Conservation (phyloP, 1,140 invertebrate genomes). For the Tenebrio molitor region DNA sequence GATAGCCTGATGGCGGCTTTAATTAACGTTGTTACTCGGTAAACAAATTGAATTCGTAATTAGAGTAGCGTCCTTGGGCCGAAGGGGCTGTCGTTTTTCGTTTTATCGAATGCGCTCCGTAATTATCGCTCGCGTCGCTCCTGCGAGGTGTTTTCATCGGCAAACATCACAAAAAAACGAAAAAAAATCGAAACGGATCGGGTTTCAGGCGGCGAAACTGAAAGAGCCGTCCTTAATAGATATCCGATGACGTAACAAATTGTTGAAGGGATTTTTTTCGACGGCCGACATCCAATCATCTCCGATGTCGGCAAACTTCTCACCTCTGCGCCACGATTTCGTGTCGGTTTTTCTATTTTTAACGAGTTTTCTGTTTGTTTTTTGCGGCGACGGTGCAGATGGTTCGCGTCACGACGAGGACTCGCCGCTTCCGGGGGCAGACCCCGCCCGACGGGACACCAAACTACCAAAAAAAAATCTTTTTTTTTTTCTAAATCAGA, state of each 20-base stretch:
- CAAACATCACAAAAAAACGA: slow-evolving; percentile 43
- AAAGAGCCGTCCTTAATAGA: slow-evolving; percentile 50
- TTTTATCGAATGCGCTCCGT: slow-evolving; percentile 45
- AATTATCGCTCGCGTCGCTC: slow-evolving; percentile 41
- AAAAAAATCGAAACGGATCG: too few relatives aligned
- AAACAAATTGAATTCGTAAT: slow-evolving; percentile 38
- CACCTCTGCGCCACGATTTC: slow-evolving; percentile 10
- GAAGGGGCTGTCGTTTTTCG: slow-evolving; percentile 47
- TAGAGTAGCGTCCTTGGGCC: slow-evolving; percentile 20
- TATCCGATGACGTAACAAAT: slow-evolving; percentile 56
- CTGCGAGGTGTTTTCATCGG: neutral
- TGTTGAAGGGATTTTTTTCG: slow-evolving; percentile 42
- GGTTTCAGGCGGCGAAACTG: slow-evolving; percentile 49
- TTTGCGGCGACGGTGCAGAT: neutral
- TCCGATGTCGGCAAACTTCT: slow-evolving; percentile 40
- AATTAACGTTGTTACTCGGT: slow-evolving; percentile 19
- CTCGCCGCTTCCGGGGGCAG: too few relatives aligned
- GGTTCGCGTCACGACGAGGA: neutral
- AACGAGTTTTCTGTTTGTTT: slow-evolving; percentile 10
- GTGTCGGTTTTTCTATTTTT: slow-evolving; percentile 21
- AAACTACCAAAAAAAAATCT: too few relatives aligned
- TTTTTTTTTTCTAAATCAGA: too few relatives aligned
- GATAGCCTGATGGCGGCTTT: slow-evolving; percentile 6
- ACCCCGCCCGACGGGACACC: too few relatives aligned
- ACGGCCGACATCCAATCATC: slow-evolving; percentile 19